Conservation (phyloP, 2,113 vertebrate genomes). For the Mobula hypostoma region DNA sequence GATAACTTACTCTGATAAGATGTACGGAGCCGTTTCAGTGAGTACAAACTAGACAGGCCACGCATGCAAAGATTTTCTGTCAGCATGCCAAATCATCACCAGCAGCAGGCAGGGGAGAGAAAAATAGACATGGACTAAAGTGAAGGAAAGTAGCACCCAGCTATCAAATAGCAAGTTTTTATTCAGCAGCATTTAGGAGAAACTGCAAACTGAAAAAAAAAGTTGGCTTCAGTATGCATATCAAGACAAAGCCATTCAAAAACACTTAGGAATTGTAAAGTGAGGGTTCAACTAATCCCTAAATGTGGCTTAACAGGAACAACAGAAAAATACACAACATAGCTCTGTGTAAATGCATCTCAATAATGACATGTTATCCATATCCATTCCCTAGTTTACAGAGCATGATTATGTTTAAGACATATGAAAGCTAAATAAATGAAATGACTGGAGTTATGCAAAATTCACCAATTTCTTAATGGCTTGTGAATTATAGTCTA, state of each 20-base stretch:
- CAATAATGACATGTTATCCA: neutral
- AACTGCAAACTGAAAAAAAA: conserved; percentile 2
- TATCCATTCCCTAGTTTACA: neutral
- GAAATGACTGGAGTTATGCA: neutral
- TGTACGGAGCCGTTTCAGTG: conserved; percentile 99
- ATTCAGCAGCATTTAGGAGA: neutral
- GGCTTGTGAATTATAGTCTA: neutral
- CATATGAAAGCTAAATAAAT: neutral
- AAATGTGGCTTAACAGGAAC: neutral
- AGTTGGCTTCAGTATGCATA: neutral
- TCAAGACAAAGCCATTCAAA: conserved; percentile 26
- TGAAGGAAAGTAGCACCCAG: conserved; percentile 54
- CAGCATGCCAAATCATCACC: conserved; percentile 93
- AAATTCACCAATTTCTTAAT: neutral
- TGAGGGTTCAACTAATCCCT: neutral
- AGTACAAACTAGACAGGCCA: conserved; percentile 98
- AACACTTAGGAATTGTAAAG: neutral
- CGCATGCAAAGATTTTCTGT: conserved; percentile 99
- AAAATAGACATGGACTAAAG: conserved; percentile 62
- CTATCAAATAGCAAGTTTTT: conserved; percentile 27
- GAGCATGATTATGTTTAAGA: neutral
- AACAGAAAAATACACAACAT: neutral
- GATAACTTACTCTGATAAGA: conserved; percentile 97
- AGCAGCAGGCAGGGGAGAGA: conserved; percentile 73
- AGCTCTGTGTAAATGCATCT: too few relatives aligned